Evolutionary conservation across 1,140 invertebrate genomes (phyloP).

Genomic region (Papilio glaucus): DNA sequence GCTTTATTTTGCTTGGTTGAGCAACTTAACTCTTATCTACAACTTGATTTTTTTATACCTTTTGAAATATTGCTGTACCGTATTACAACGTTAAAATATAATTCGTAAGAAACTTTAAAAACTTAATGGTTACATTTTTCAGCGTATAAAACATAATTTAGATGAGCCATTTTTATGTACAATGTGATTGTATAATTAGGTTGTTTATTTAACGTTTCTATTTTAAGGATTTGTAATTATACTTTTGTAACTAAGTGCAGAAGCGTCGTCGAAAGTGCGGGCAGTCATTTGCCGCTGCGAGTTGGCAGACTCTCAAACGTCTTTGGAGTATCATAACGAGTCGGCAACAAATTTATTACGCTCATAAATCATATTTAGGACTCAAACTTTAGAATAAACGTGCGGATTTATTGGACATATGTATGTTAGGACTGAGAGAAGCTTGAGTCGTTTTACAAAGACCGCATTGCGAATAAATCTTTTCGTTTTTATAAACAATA

Average conservation of each 20-base stretch:
- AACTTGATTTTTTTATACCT: too few species aligned
- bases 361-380: conserved; percentile 70
- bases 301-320: conserved; percentile 73
- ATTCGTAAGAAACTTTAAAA: too few species aligned
- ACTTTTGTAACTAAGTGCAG: conserved; percentile 30
- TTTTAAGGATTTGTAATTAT: conserved; percentile 9
- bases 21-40: too few species aligned
- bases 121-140: neutral
- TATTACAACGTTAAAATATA: too few species aligned
- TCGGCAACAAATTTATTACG: conserved; percentile 66
- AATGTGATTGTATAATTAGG: conserved; percentile 12
- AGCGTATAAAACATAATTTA: too few species aligned
- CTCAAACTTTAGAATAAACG: conserved; percentile 54
- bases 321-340: conserved; percentile 66
- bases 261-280: conserved; percentile 33
- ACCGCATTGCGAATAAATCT: neutral
- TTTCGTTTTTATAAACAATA: neutral
- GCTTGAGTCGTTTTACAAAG: conserved; percentile 1
- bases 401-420: conserved; percentile 52
- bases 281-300: conserved; percentile 55
- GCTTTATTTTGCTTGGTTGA: neutral
- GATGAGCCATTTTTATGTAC: too few species aligned
- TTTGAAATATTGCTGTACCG: too few species aligned
- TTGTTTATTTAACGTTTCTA: conserved; percentile 37
- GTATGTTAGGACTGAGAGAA: conserved; percentile 9